These are phyloP conservation scores for Rynchops niger DNA, from an alignment of 2,113 vertebrate genomes.

Conservation along the genomic window DNA sequence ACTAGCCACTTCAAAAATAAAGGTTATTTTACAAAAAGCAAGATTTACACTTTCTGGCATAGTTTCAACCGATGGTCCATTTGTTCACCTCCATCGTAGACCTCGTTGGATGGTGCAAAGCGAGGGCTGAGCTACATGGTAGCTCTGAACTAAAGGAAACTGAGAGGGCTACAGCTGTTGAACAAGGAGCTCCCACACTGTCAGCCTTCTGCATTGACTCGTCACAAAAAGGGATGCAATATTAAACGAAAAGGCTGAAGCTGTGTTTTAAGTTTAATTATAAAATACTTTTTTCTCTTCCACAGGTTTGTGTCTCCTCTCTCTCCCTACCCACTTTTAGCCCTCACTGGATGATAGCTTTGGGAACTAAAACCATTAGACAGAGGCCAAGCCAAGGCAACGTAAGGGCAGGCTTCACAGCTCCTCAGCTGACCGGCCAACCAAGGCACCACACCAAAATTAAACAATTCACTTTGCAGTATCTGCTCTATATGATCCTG, in stretches of 20 bases:
- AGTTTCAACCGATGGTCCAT: not conserved
- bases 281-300: not conserved
- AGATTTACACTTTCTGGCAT: not conserved
- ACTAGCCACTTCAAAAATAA: not conserved
- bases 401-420: not conserved
- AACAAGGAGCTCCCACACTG: not conserved
- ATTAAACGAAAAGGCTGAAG: not conserved
- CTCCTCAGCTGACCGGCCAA: not conserved
- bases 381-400: not conserved
- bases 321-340: not conserved
- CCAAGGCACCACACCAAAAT: not conserved
- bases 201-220: fast-evolving
- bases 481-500: too few relatives aligned
- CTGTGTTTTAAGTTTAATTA: not conserved
- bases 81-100: not conserved
- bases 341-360: not conserved
- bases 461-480: not conserved
- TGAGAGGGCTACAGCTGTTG: not conserved
- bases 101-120: not conserved
- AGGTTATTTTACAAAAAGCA: not conserved
- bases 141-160: not conserved
- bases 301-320: not conserved
- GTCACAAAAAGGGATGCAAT: not conserved
- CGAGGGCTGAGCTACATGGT: not conserved
- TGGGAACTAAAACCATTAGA: not conserved